phyloP scores from a whole-genome alignment of 2,888 invertebrate species.

The Ephialtes manifestator region DNA sequence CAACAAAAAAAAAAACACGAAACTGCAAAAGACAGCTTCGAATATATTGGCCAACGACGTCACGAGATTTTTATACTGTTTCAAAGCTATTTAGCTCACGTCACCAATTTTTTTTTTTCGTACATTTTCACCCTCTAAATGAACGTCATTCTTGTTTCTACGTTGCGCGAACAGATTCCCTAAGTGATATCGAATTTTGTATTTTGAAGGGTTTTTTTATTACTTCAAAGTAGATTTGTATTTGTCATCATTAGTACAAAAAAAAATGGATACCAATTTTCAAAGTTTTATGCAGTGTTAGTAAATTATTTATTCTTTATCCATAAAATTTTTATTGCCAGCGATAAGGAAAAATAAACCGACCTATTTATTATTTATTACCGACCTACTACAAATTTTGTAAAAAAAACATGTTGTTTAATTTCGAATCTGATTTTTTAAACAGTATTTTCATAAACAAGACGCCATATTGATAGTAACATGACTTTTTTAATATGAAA shows the following conservation, averaged over 20 bases:
- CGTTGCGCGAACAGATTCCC: neutral
- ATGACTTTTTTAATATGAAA: neutral
- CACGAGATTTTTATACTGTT: neutral
- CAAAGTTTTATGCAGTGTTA: neutral
- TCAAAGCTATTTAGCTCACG: neutral
- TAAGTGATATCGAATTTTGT: too few species aligned
- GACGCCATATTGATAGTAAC: neutral
- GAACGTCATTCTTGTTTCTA: neutral
- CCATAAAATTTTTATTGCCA: too few species aligned
- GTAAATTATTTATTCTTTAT: neutral
- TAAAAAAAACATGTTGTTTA: too few species aligned
- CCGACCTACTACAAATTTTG: too few species aligned
- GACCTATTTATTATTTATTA: too few species aligned
- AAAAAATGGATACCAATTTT: too few species aligned
- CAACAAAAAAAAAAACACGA: neutral
- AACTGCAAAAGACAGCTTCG: conserved; percentile 3
- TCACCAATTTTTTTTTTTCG: neutral
- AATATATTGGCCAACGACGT: conserved; percentile 7
- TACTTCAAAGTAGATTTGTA: too few species aligned
- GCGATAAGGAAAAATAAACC: too few species aligned
- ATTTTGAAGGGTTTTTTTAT: too few species aligned
- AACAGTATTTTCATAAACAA: neutral
- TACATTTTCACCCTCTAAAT: neutral
- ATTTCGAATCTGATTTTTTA: too few species aligned
- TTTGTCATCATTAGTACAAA: too few species aligned